These are phyloP conservation scores for Enteromius paludinosus DNA, from an alignment of 2,797 vertebrate species.

Conservation along the genomic window DNA sequence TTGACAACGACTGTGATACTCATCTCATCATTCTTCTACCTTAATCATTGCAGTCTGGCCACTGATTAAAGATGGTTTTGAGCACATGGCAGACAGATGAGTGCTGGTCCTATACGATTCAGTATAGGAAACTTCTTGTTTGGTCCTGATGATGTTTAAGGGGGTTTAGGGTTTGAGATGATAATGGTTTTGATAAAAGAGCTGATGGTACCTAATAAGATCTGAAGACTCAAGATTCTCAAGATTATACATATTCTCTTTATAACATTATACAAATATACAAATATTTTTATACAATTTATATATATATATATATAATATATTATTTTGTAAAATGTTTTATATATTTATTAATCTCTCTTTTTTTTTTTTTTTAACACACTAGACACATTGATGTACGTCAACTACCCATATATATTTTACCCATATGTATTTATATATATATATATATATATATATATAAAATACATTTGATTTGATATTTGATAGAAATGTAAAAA, in stretches of 20 bases:
- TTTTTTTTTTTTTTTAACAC: too few species aligned
- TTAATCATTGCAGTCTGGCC: conserved; percentile 49
- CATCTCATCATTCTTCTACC: conserved; percentile 41
- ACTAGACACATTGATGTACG: too few species aligned
- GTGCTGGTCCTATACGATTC: conserved; percentile 39
- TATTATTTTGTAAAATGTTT: too few species aligned
- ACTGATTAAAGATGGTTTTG: conserved; percentile 55
- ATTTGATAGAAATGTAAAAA: neutral
- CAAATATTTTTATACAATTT: too few species aligned
- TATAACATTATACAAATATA: neutral
- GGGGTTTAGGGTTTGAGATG: conserved; percentile 18
- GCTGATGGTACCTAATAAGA: conserved; percentile 20
- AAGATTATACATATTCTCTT: too few species aligned
- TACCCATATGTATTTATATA: too few species aligned
- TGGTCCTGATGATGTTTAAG: conserved; percentile 20
- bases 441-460: too few species aligned
- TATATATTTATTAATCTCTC: too few species aligned
- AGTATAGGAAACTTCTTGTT: conserved; percentile 22
- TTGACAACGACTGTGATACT: conserved; percentile 4
- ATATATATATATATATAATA: too few species aligned
- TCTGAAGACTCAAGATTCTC: conserved; percentile 29
- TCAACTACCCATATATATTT: too few species aligned
- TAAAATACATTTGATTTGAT: too few species aligned
- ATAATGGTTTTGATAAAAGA: conserved; percentile 42
- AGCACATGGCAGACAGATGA: conserved; percentile 46